These are phyloP conservation scores for Triplophysa tibetana DNA, from an alignment of 2,113 vertebrate species.

Conservation along the genomic window DNA sequence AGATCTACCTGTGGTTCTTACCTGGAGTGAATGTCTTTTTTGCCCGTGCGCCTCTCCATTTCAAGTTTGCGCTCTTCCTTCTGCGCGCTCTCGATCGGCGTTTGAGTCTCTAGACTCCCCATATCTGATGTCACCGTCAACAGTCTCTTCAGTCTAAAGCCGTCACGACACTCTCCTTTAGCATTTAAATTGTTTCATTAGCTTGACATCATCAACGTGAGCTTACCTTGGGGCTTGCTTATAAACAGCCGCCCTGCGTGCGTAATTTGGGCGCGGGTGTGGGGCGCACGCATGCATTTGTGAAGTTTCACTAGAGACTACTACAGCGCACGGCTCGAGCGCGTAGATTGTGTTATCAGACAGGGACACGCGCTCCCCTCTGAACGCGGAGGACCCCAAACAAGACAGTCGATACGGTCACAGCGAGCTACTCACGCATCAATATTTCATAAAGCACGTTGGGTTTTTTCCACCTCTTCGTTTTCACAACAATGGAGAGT, in stretches of 20 bases:
- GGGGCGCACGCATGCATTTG: neutral
- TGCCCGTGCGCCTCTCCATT: conserved; percentile 47
- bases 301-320: neutral
- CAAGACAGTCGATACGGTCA: neutral
- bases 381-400: neutral
- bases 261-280: conserved; percentile 43
- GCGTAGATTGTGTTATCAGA: conserved; percentile 74
- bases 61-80: neutral
- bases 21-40: conserved; percentile 67
- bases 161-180: neutral
- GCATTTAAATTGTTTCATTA: conserved; percentile 6
- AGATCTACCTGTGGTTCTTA: conserved; percentile 57
- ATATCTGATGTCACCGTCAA: neutral
- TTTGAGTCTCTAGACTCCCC: neutral
- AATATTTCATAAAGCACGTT: neutral
- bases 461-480: neutral
- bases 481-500: neutral
- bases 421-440: neutral
- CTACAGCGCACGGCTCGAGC: conserved; percentile 22
- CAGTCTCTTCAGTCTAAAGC: neutral
- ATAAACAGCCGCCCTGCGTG: conserved; percentile 1
- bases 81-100: neutral
- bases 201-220: conserved; percentile 24
- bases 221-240: neutral
- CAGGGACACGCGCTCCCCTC: conserved; percentile 54